Conservation (phyloP, 2,113 vertebrate genomes). For the Delphinus delphis region DNA sequence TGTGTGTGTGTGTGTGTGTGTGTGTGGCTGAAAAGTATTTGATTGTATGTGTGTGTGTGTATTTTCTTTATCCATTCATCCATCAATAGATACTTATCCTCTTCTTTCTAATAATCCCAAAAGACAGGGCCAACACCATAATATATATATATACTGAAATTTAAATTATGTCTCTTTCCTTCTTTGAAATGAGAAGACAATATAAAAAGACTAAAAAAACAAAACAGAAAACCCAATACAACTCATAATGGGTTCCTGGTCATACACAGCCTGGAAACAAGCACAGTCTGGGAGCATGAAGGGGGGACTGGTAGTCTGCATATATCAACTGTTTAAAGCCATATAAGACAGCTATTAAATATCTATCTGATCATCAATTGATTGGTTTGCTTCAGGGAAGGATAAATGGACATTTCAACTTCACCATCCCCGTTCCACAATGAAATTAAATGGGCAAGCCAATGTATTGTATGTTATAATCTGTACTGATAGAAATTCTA, state of each 20-base stretch:
- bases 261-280: neutral
- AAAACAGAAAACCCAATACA: neutral
- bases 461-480: neutral
- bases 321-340: neutral
- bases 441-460: neutral
- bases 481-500: neutral
- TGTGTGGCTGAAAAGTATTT: neutral
- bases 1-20: neutral
- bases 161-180: neutral
- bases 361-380: neutral
- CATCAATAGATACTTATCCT: neutral
- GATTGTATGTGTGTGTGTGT: neutral
- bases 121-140: neutral
- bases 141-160: neutral
- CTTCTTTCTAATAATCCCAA: neutral
- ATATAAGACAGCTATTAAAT: neutral
- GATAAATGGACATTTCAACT: neutral
- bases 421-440: rapidly evolving
- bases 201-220: neutral
- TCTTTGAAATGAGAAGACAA: neutral
- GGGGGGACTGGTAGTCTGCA: neutral
- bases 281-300: rapidly evolving
- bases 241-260: neutral
- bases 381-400: neutral
- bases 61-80: neutral